Base-by-base conservation (phyloP, 2,113 vertebrate species). In the Lontra canadensis region DNA sequence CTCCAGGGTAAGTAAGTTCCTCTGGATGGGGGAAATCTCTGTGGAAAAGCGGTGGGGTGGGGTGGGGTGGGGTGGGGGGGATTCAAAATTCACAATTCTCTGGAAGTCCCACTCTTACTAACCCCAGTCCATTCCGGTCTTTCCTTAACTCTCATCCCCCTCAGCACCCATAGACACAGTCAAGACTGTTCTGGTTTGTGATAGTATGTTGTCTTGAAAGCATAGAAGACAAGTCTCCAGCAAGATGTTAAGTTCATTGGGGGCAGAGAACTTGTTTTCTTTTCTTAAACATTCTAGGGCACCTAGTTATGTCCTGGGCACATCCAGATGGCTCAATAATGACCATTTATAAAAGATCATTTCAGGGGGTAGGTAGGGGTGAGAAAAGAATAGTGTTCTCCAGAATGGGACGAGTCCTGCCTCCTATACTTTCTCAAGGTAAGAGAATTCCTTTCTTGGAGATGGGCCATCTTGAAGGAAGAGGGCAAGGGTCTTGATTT, bases 1-100 rank as follows among this genome's bases (percentile, higher is more conserved):
- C 99, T 99, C 61, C 98, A 98, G 99, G 98, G 99, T 99, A 98
- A 99, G 99, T 99, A 88, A 84, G 73, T 95, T 88, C 55, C 23
- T 94, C 57, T 52, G 49, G 91, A 76, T 67, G 55, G 86, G 42
- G 57, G 61, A 79, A 83, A 89, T 67, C 44, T 95, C 47, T 97
- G 90, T 92, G 71, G 83, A 94, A 94, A 94, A 49, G n/a, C 80
- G 36, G 69, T 92, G 79, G 65, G 61, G 8, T 69, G 67, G 34
- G 34, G 89, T 82, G 44, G 89, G 88, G 91, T 44, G 39, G 39
- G 39, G 39, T 42, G 39, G 39, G 39, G 44, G 89, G 88, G 92
- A 84, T 76, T 73, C 63, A 94, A 92, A 94, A 93, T 76, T 90
- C 36, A 61, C 81, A 97, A 65, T 93, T 83, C 67, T 71, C 34